Percentiles rank a stretch among this genome's conserved stretches.
Conservation (phyloP, 2,797 vertebrate genomes). For the Coccyzus lansbergi region DNA sequence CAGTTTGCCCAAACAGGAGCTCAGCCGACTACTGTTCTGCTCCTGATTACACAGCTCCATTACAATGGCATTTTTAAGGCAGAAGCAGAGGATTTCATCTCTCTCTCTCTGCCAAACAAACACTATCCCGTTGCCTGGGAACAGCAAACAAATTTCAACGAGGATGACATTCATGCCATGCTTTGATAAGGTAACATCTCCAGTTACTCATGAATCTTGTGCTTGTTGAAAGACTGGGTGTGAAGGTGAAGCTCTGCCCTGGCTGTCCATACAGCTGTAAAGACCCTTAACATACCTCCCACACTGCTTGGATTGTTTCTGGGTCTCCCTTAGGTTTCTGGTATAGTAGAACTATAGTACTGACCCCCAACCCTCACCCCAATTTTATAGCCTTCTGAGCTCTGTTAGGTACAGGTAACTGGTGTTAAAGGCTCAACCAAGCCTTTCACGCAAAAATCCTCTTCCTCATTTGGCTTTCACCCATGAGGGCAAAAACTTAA, state of each 20-base stretch:
- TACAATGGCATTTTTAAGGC: background rate
- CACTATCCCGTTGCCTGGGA: background rate
- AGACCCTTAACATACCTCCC: background rate
- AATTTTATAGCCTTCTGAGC: background rate
- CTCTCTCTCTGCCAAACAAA: background rate
- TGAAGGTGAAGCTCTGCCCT: background rate
- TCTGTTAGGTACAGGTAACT: background rate
- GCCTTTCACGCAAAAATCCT: background rate
- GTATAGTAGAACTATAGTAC: background rate
- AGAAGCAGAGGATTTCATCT: background rate
- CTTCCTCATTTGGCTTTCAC: background rate
- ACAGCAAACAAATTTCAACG: background rate
- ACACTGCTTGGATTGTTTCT: background rate
- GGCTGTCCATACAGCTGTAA: accelerated
- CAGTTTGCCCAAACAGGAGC: background rate
- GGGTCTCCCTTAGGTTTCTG: background rate
- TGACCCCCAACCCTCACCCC: too few relatives aligned
- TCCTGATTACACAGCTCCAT: background rate
- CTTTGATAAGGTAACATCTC: background rate
- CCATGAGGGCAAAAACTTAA: background rate
- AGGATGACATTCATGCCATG: background rate
- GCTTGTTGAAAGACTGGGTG: background rate
- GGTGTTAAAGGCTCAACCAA: background rate
- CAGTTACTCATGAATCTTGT: background rate
- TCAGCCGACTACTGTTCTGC: background rate